These are phyloP conservation scores for Ispidina lecontei DNA, from an alignment of 2,797 vertebrate genomes.

Conservation along the genomic window DNA sequence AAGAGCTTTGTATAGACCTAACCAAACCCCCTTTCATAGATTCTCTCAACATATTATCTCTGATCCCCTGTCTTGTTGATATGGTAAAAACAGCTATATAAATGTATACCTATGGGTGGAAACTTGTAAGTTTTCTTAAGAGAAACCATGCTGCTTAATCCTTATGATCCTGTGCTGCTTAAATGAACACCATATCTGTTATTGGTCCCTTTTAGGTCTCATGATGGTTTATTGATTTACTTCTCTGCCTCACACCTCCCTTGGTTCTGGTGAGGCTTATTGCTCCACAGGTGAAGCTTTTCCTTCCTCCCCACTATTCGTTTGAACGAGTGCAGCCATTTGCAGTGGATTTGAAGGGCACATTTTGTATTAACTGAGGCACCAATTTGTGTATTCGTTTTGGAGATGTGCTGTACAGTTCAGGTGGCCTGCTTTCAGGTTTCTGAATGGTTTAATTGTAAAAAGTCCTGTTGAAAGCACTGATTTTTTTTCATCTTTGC, in stretches of 20 bases:
- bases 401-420: background rate
- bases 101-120: background rate
- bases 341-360: conserved; percentile 20
- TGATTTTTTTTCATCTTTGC: conserved; percentile 40
- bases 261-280: conserved; percentile 48
- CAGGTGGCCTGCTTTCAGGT: background rate
- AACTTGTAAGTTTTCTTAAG: background rate
- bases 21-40: background rate
- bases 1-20: background rate
- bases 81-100: background rate
- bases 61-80: background rate
- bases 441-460: background rate
- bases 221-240: conserved; percentile 21
- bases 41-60: background rate
- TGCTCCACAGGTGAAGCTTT: conserved; percentile 41
- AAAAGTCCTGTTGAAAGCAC: conserved; percentile 22
- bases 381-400: background rate
- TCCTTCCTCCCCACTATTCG: background rate
- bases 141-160: background rate
- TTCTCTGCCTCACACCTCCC: conserved; percentile 25
- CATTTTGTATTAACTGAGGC: background rate
- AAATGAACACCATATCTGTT: background rate
- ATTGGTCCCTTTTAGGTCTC: conserved; percentile 3
- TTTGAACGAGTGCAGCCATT: conserved; percentile 11
- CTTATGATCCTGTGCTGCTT: background rate